Evolutionary conservation across 1,140 invertebrate species (phyloP).

Genomic region (Oryctes rhinoceros): DNA sequence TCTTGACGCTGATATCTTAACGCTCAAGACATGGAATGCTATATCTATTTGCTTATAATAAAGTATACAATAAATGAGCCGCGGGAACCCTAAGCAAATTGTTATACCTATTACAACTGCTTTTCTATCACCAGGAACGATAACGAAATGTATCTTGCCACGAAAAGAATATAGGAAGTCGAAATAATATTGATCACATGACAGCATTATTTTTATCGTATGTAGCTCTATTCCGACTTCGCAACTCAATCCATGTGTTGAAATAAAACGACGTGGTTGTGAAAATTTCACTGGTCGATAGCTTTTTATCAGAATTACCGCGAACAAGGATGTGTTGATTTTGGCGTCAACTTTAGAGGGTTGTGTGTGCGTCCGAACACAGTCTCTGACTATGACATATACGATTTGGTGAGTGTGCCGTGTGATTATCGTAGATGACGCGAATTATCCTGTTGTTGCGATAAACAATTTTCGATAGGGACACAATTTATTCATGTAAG

Average conservation of each 20-base stretch:
- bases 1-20: too few relatives aligned
- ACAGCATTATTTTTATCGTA: conserved; percentile 7
- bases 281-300: conserved; percentile 31
- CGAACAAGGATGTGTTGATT: conserved; percentile 33
- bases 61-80: neutral
- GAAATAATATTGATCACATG: conserved; percentile 20
- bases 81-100: neutral
- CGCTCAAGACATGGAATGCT: too few relatives aligned
- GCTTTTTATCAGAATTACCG: conserved; percentile 20
- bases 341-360: conserved; percentile 35
- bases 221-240: neutral
- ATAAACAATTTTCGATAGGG: neutral
- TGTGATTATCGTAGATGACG: conserved; percentile 8
- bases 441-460: neutral
- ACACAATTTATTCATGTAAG: neutral
- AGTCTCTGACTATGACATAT: conserved; percentile 29
- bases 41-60: neutral
- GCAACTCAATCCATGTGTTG: neutral
- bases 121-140: neutral
- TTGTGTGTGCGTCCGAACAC: conserved; percentile 19
- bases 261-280: conserved; percentile 8
- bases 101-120: neutral
- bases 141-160: neutral
- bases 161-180: neutral
- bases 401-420: conserved; percentile 5